A percentile compares a stretch with the other conserved stretches of the same genome.
Evolutionary conservation across 1,140 invertebrate species (phyloP).

Genomic region (Drosophila sulfurigaster): DNA sequence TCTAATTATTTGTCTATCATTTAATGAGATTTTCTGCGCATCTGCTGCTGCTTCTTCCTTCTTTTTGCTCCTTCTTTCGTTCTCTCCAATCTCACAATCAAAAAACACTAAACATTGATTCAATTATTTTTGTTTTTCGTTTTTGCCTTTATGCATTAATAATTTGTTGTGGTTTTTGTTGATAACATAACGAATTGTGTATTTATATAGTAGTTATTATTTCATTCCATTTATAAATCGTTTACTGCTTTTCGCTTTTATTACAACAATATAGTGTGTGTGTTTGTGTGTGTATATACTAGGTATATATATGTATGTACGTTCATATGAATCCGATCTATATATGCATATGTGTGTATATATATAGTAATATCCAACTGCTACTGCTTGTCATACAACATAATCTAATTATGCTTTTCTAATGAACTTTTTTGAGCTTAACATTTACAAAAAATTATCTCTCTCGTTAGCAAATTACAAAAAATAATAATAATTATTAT

Average conservation of each 20-base stretch:
- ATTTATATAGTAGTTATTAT: slow-evolving; percentile 59
- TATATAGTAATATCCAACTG: slow-evolving; percentile 80
- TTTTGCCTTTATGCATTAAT: slow-evolving; percentile 71
- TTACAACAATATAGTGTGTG: slow-evolving; percentile 68
- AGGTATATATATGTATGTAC: slow-evolving; percentile 76
- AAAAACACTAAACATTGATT: slow-evolving; percentile 79
- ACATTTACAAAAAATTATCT: slow-evolving; percentile 79
- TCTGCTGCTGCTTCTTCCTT: neutral
- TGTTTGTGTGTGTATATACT: slow-evolving; percentile 63
- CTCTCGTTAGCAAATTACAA: slow-evolving; percentile 53
- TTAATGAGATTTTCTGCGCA: slow-evolving; percentile 71
- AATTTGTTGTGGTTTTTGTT: slow-evolving; percentile 55
- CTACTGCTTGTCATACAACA: slow-evolving; percentile 80
- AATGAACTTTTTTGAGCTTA: slow-evolving; percentile 82
- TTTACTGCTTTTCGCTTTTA: slow-evolving; percentile 59
- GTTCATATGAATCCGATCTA: slow-evolving; percentile 46
- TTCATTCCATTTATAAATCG: slow-evolving; percentile 58
- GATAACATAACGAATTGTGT: slow-evolving; percentile 78
- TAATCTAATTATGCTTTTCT: slow-evolving; percentile 78
- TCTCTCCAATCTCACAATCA: slow-evolving; percentile 58
- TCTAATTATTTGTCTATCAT: slow-evolving; percentile 82
- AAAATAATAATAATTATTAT: slow-evolving; percentile 57
- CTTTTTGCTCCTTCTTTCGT: slow-evolving; percentile 4
- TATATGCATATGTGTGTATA: slow-evolving; percentile 55
- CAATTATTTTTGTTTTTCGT: slow-evolving; percentile 25